Base-by-base conservation (phyloP, 2,797 vertebrate genomes). In the Chloroceryle inda region DNA sequence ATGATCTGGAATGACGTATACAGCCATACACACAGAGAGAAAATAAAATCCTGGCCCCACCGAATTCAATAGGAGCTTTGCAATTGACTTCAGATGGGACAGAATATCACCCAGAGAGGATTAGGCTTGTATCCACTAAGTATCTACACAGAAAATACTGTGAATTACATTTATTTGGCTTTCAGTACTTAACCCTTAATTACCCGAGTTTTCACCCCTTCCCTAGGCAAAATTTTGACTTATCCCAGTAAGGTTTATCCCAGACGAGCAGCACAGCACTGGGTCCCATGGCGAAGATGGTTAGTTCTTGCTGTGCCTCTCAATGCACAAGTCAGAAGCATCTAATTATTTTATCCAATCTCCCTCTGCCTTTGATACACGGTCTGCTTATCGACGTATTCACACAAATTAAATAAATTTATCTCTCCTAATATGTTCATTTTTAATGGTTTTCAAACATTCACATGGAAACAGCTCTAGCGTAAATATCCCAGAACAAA, bases 401-500 rank as follows among this genome's bases (percentile, higher is more conserved):
- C 97, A 92, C 93, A 96, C 88, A 89, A 98, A 97, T 98, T 98
- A 98, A 95, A 98, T 98, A 98, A 98, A 98, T 97, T 97, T 97
- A 97, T 97, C 97, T 96, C 95, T 96, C 94, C 96, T 98, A 98
- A 98, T 98, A 98, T 97, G 98, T 98, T 98, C 98, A 93, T 98
- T 98, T 98, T 98, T 98, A 98, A 98, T 98, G 98, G 98, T 98
- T 98, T 98, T 98, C 98, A 98, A 98, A 98, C 97, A 98, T 98
- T 98, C 98, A 97, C 98, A 98, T 98, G 97, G 98, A 98, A 98
- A 98, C 98, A 98, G 98, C 98, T 98, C 98, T 98, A 98, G 98
- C 98, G 96, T 98, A 98, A 98, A 98, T 98, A 98, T 98, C 97
- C 98, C 98, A 95, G 98, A 99, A 99, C 98, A 98, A 98, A 98